Percentiles rank a stretch among this genome's conserved stretches.
These are phyloP conservation scores for Oscheius sp. DNA, from an alignment of 2,888 invertebrate species.

Conservation along the genomic window DNA sequence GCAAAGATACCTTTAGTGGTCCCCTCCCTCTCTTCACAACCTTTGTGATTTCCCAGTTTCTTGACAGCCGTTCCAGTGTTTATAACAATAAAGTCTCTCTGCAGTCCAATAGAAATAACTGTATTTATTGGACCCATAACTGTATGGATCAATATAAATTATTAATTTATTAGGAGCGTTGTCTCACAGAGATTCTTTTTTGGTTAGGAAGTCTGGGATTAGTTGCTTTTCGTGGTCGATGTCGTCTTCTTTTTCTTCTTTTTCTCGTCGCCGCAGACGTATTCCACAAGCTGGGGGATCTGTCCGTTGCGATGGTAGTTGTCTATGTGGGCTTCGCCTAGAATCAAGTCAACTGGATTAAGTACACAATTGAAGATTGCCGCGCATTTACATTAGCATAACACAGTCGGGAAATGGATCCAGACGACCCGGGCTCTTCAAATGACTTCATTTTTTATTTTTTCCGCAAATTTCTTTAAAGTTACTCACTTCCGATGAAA, in stretches of 20 bases:
- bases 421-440: too few relatives aligned
- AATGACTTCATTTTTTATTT: too few relatives aligned
- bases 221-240: conserved; percentile 9
- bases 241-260: conserved; percentile 61
- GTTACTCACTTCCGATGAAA: conserved; percentile 69
- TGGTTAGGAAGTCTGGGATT: neutral
- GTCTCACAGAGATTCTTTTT: conserved; percentile 20
- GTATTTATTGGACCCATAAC: neutral
- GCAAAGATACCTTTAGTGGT: too few relatives aligned
- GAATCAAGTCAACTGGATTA: neutral
- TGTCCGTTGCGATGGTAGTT: conserved; percentile 71
- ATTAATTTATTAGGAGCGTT: conserved; percentile 19
- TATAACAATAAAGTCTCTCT: neutral
- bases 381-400: too few relatives aligned
- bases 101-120: neutral
- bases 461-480: too few relatives aligned
- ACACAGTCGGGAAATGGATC: too few relatives aligned
- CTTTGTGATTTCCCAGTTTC: too few relatives aligned
- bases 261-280: conserved; percentile 71
- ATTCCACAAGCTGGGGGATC: conserved; percentile 70
- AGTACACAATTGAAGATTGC: too few relatives aligned
- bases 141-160: neutral
- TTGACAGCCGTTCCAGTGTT: too few relatives aligned
- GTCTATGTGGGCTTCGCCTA: conserved; percentile 70
- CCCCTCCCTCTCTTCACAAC: too few relatives aligned